Evolutionary conservation across 2,113 vertebrate genomes (phyloP).

Genomic region (Anoura caudifer): DNA sequence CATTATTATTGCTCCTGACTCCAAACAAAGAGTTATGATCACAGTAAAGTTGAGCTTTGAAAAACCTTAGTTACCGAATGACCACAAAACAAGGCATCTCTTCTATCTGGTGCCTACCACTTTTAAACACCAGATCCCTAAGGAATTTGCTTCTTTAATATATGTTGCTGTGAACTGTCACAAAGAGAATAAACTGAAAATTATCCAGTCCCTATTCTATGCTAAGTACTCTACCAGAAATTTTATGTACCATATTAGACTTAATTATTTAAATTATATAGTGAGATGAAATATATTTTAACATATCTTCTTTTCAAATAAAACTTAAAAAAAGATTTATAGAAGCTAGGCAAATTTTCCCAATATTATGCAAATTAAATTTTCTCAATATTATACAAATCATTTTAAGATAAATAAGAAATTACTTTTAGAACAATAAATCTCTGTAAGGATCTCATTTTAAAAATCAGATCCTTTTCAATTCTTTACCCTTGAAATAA

Average conservation of each 20-base stretch:
- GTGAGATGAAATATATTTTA: neutral
- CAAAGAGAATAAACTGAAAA: neutral
- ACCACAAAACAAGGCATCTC: neutral
- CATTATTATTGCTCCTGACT: neutral
- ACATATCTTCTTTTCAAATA: slow-evolving; percentile 19
- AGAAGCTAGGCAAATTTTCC: neutral
- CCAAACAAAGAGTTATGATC: slow-evolving; percentile 15
- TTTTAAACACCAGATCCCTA: neutral
- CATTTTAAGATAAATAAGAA: neutral
- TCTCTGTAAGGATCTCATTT: neutral
- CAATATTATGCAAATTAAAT: neutral
- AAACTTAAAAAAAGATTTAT: neutral
- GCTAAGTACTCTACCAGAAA: neutral
- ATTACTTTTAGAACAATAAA: slow-evolving; percentile 20
- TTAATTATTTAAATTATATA: slow-evolving; percentile 41
- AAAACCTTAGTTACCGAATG: neutral
- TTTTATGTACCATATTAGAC: neutral
- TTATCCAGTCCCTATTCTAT: neutral
- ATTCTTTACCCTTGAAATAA: neutral
- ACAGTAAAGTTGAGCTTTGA: neutral
- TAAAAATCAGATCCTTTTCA: neutral
- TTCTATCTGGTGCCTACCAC: neutral
- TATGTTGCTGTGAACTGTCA: neutral
- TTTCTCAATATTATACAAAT: neutral
- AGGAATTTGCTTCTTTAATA: neutral